Conservation (phyloP, 1,140 invertebrate species). For the Pissodes strobi region DNA sequence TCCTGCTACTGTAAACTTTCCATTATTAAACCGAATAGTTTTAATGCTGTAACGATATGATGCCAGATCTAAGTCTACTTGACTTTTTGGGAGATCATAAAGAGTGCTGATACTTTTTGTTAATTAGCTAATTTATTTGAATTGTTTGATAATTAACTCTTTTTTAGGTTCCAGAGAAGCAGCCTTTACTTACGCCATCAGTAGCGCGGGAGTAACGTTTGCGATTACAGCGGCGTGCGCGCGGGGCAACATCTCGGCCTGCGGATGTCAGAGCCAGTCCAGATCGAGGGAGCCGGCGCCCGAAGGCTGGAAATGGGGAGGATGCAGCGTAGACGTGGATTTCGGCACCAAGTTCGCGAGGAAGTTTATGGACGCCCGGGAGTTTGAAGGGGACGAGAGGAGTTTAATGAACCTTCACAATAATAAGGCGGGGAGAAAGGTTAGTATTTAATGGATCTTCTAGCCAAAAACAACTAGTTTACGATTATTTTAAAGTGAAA, state of each 20-base stretch:
- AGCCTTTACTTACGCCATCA: constrained; percentile 89
- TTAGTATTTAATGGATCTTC: constrained; percentile 59
- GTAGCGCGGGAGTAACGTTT: constrained; percentile 87
- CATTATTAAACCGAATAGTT: neutral
- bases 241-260: constrained; percentile 83
- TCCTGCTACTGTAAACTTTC: no score
- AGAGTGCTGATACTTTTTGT: neutral
- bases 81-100: neutral
- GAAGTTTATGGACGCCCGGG: constrained; percentile 81
- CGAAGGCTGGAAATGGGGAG: constrained; percentile 80
- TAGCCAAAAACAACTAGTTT: no score
- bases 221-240: constrained; percentile 89
- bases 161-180: constrained; percentile 85
- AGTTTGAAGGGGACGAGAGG: constrained; percentile 81
- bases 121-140: neutral
- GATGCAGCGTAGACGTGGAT: constrained; percentile 81
- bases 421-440: constrained; percentile 91
- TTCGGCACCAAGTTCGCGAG: constrained; percentile 78
- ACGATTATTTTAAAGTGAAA: no score
- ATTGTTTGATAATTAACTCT: neutral
- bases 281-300: constrained; percentile 49
- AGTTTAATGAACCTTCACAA: constrained; percentile 97
- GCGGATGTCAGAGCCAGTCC: constrained; percentile 75
- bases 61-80: neutral
- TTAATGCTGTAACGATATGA: neutral